Conservation (phyloP, 2,113 vertebrate species). For the Neofelis nebulosa region DNA sequence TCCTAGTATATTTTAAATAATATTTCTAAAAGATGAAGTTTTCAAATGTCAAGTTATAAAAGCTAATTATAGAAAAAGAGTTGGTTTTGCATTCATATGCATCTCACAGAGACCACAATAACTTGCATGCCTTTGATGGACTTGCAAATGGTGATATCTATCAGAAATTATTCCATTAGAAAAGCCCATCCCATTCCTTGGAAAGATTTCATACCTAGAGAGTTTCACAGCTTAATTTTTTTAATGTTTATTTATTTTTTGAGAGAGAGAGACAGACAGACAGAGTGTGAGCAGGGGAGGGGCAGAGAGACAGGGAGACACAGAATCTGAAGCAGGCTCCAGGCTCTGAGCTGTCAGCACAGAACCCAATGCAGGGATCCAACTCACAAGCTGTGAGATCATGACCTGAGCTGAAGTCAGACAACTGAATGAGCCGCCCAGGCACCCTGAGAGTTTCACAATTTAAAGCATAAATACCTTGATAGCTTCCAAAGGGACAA, state of each 20-base stretch:
- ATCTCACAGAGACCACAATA: neutral
- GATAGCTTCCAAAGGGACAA: neutral
- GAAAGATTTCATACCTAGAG: neutral
- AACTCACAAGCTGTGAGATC: no score
- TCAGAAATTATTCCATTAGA: neutral
- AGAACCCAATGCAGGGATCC: no score
- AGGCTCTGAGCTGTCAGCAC: no score
- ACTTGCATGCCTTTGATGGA: neutral
- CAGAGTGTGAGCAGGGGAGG: no score
- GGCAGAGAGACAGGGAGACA: no score
- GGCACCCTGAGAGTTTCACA: neutral
- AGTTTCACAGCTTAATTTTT: neutral
- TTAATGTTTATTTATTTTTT: no score
- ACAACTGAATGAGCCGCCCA: no score
- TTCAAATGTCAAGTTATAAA: neutral
- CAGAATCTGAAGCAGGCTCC: no score
- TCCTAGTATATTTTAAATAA: neutral
- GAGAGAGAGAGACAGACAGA: no score
- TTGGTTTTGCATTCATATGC: neutral
- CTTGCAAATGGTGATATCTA: neutral
- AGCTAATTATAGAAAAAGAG: neutral
- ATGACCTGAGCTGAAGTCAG: no score
- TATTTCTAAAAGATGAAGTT: neutral
- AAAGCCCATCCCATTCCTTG: neutral
- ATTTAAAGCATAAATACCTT: neutral